Base-by-base conservation (phyloP, 2,797 vertebrate species). In the Phoebastria nigripes region DNA sequence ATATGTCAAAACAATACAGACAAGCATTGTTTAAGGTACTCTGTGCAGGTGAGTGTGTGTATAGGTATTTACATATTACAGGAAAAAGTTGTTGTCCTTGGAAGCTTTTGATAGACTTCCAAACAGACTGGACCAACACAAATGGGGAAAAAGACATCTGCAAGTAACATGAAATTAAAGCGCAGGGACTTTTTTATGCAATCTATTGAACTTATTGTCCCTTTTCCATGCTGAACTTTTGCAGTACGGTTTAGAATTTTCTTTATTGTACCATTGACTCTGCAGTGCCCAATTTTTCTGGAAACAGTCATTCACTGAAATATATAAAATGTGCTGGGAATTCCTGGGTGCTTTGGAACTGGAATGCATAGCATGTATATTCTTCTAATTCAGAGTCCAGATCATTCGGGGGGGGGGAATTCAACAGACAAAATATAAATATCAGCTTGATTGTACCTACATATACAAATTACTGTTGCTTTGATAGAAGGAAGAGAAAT, bases 121-220 rank as follows among this genome's bases (percentile, higher is more conserved):
- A 35, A 54, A 33, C 7, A 67, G 44, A 58, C 8, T 59, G 11
- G 24, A 39, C 5, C 3, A 28, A 46, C 4, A 39, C 3, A 74
- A 73, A 65, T 4, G 15, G 2, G 9, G 26, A 28, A 72, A 55
- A 66, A 31, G 3, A 14, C 4, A 39, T 21, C 20, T 66, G 6
- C 26, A 69, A 69, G 2, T 9, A 42, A 9, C 21, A 5, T 17
- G 19, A 85, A 73, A 73, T 42, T n/a, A 58, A 71, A 91, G 4
- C 4, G 2, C 2, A 22, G 12, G 1, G 3, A 35, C 1, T 13
- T 5, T 72, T 83, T 51, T 25, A 29, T 35, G 15, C 8, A 79
- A 7, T 39, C 9, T 51, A 2, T 44, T 72, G 6, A 69, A 47
- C 2, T 42, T 13, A 18, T 29, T 65, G 7, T 65, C 4, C 8